phyloP scores from a whole-genome alignment of 1,140 invertebrate species.

The Phymastichus coffea region DNA sequence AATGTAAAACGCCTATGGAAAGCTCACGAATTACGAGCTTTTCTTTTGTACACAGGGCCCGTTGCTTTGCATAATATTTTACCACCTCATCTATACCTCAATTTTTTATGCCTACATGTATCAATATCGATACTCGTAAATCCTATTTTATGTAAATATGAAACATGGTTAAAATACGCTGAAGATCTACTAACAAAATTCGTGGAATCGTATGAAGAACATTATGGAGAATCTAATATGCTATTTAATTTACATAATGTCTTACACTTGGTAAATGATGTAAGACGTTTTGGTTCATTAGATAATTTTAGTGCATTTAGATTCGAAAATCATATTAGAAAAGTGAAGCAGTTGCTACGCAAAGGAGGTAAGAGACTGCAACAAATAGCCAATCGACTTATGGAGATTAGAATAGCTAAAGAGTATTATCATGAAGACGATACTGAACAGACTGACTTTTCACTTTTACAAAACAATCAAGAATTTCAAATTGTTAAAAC shows the following conservation, averaged over 20 bases:
- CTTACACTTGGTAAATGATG: constrained; percentile 51
- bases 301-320: constrained; percentile 45
- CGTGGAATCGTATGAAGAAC: constrained; percentile 25
- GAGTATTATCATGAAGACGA: too few relatives aligned
- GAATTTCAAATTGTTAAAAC: too few relatives aligned
- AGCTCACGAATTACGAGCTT: constrained; percentile 51
- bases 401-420: too few relatives aligned
- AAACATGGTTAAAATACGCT: constrained; percentile 15
- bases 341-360: too few relatives aligned
- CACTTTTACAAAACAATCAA: too few relatives aligned
- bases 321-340: constrained; percentile 56
- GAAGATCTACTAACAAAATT: constrained; percentile 32
- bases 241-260: constrained; percentile 40
- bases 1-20: constrained; percentile 47
- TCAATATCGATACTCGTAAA: constrained; percentile 33
- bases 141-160: constrained; percentile 23
- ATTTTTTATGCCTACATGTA: constrained; percentile 42
- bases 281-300: constrained; percentile 43
- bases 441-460: too few relatives aligned
- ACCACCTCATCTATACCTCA: constrained; percentile 32
- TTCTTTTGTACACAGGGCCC: constrained; percentile 51
- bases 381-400: too few relatives aligned
- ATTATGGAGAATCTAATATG: constrained; percentile 36
- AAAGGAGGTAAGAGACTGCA: too few relatives aligned
- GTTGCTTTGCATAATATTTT: constrained; percentile 41